Percentiles rank a stretch among this genome's conserved stretches.
phyloP scores from a whole-genome alignment of 2,888 invertebrate genomes.

The Syrphus vitripennis region DNA sequence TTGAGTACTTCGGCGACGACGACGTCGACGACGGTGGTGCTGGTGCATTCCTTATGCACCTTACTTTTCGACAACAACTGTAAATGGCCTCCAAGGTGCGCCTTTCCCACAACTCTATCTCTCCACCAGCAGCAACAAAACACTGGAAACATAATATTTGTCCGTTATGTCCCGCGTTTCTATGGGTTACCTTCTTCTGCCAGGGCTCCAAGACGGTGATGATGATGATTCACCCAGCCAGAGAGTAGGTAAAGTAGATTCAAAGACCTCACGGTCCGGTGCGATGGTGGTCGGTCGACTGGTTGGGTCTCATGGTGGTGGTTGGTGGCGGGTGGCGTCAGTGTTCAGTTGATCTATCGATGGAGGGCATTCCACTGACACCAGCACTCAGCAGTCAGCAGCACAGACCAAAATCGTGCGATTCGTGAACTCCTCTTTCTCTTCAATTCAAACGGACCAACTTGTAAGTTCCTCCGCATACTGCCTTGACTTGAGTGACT shows the following conservation, averaged over 20 bases:
- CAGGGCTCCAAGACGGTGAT: not conserved
- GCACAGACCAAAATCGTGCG: slow-evolving; percentile 46
- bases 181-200: slow-evolving; percentile 36
- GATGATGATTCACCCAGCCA: slow-evolving; percentile 48
- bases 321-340: slow-evolving; percentile 70
- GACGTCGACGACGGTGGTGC: not conserved
- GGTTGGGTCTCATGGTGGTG: slow-evolving; percentile 3
- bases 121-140: not conserved
- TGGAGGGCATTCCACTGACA: slow-evolving; percentile 64
- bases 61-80: slow-evolving; percentile 55
- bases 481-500: slow-evolving; percentile 29
- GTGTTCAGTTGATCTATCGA: slow-evolving; percentile 50
- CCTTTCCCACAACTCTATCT: slow-evolving; percentile 56
- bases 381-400: not conserved
- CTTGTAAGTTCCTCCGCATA: slow-evolving; percentile 11
- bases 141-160: slow-evolving; percentile 53
- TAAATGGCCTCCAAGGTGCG: slow-evolving; percentile 61
- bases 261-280: slow-evolving; percentile 32
- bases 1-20: not conserved
- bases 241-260: slow-evolving; percentile 2
- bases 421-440: slow-evolving; percentile 31
- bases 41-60: slow-evolving; percentile 60
- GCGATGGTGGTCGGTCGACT: not conserved
- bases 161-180: slow-evolving; percentile 58
- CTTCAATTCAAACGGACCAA: not conserved